These are phyloP conservation scores for Microtus oregoni DNA, from an alignment of 2,113 vertebrate genomes.

Conservation along the genomic window DNA sequence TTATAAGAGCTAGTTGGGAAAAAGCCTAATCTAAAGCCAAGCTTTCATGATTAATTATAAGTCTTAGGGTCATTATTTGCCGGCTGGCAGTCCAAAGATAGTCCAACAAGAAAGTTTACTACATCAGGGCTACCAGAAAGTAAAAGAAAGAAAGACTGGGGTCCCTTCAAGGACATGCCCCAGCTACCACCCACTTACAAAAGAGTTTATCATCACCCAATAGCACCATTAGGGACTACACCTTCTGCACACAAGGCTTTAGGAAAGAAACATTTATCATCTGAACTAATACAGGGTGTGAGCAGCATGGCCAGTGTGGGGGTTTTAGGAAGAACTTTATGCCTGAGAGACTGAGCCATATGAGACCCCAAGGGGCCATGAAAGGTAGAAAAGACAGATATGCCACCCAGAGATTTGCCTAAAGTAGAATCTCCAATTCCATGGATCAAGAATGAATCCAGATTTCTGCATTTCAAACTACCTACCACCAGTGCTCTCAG, in stretches of 20 bases:
- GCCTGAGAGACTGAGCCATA: background rate
- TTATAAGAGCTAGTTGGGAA: background rate
- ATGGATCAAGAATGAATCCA: background rate
- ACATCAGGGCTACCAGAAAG: background rate
- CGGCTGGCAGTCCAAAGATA: background rate
- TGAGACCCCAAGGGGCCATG: background rate
- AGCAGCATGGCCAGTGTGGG: background rate
- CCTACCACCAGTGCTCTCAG: too few relatives aligned
- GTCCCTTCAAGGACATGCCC: background rate
- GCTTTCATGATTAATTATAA: background rate
- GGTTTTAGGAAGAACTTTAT: conserved; percentile 1
- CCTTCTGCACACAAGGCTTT: background rate
- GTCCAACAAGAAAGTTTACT: background rate
- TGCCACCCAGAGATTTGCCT: background rate
- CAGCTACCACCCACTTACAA: background rate
- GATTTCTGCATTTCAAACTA: background rate
- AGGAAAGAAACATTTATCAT: background rate
- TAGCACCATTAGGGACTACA: background rate
- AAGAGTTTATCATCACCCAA: background rate
- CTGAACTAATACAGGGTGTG: background rate
- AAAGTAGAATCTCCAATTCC: background rate
- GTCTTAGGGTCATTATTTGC: background rate
- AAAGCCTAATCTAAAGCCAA: background rate
- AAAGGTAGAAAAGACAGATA: background rate
- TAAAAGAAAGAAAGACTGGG: background rate